phyloP scores from a whole-genome alignment of 2,113 vertebrate genomes.

The Oreotrochilus melanogaster region DNA sequence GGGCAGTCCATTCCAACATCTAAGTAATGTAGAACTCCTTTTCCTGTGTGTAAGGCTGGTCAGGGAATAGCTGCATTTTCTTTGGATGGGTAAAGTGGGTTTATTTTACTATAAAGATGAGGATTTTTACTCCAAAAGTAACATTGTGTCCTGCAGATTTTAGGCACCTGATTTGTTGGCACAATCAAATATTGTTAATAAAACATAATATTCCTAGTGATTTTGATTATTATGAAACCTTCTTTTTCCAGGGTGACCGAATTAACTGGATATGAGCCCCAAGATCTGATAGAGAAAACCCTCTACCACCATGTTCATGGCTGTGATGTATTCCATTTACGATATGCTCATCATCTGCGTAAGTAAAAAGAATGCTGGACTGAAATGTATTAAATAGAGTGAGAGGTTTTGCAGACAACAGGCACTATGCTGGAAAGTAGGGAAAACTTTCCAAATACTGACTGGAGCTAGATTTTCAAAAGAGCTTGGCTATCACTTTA shows the following conservation, averaged over 20 bases:
- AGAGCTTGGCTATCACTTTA: constrained; percentile 16
- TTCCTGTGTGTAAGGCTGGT: not conserved
- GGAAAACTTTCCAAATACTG: not conserved
- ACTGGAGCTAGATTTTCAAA: not conserved
- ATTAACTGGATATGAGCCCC: constrained; percentile 93
- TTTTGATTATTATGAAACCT: not conserved
- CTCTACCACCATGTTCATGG: constrained; percentile 93
- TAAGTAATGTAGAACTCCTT: not conserved
- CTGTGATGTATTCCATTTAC: constrained; percentile 91
- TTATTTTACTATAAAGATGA: constrained; percentile 32
- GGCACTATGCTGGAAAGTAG: not conserved
- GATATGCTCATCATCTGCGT: constrained; percentile 91
- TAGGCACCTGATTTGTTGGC: constrained; percentile 19
- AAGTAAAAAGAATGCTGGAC: constrained; percentile 71
- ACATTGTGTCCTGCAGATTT: not conserved
- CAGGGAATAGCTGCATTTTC: constrained; percentile 32
- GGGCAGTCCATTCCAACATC: no score
- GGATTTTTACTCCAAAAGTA: constrained; percentile 54
- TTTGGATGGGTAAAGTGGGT: not conserved
- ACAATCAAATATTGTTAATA: not conserved
- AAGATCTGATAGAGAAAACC: constrained; percentile 96
- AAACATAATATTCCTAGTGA: not conserved
- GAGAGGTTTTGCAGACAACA: not conserved
- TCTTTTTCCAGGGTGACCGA: constrained; percentile 87
- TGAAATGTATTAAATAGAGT: not conserved